These are phyloP conservation scores for Dilophus febrilis DNA, from an alignment of 2,888 invertebrate genomes.

Conservation along the genomic window DNA sequence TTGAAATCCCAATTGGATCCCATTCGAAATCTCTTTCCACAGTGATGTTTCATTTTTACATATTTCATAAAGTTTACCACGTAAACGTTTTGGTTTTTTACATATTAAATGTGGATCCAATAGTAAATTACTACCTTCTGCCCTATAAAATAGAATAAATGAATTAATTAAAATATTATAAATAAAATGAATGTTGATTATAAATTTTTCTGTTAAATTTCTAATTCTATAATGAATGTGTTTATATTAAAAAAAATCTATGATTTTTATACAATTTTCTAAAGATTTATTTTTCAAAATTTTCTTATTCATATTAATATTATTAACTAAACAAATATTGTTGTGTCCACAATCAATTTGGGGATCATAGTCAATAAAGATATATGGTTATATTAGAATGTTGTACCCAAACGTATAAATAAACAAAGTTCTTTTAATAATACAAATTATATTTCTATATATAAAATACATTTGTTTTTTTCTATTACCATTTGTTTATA, in stretches of 20 bases:
- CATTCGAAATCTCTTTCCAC: slow-evolving; percentile 66
- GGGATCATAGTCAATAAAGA: too few species aligned
- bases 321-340: too few species aligned
- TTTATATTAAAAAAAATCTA: not conserved
- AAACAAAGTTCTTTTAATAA: too few species aligned
- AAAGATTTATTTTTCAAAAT: too few species aligned
- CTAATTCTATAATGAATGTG: too few species aligned
- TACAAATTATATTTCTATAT: too few species aligned
- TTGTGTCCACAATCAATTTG: too few species aligned
- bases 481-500: too few species aligned
- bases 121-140: slow-evolving; percentile 69
- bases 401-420: too few species aligned
- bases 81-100: slow-evolving; percentile 62
- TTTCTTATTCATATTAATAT: too few species aligned
- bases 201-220: not conserved
- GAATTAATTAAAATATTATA: not conserved
- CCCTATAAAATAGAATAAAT: slow-evolving; percentile 34
- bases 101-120: slow-evolving; percentile 81
- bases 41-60: slow-evolving; percentile 71
- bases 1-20: slow-evolving; percentile 63
- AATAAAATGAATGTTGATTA: not conserved
- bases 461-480: too few species aligned
- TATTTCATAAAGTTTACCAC: slow-evolving; percentile 61
- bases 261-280: not conserved
- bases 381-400: too few species aligned